Base-by-base conservation (phyloP, 2,113 vertebrate species). In the Mungos mungo region DNA sequence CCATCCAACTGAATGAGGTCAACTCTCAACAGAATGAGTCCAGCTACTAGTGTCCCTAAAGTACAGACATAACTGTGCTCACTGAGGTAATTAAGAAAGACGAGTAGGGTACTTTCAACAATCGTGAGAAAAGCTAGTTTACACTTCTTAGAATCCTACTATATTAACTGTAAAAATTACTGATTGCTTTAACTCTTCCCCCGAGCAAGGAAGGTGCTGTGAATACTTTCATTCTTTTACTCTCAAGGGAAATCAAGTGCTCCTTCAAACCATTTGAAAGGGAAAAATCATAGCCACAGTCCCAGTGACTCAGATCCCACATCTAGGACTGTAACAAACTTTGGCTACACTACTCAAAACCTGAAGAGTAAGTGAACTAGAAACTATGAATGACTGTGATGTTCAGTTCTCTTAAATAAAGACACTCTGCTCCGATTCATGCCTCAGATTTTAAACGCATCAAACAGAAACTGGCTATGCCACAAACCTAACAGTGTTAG, bases 211-310 rank as follows among this genome's bases (percentile, higher is more conserved):
- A 97, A 91, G 82, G 45, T 13, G 85, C 97, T 19, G 11, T 72
- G 96, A 98, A 91, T 60, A 63, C 0, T 60, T 79, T 97, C 83
- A 65, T 90, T 96, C 79, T 97, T 79, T 90, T 88, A 71, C 97
- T 98, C 96, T 98, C 95, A 98, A 96, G 94, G 96, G 96, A 96
- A 97, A 92, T 82, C 91, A 85, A 97, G 90, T 0, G 1, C 98
- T 35, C 47, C n/a, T n/a, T 90, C 97, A 88, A 88, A 81, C 95
- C 87, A 98, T 90, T 23, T 84, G 96, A 96, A 98, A 98, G 89
- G 88, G 72, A 85, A 94, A 98, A 96, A 86, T 0, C 65, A 98
- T 60, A 96, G 7, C 10, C 38, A 93, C 69, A 86, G 54, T 47
- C 0, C 0, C 0, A 0, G 1, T 31, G 84, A 95, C 95, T 98